Conservation (phyloP, 2,113 vertebrate species). For the Microcebus lehilahytsara region DNA sequence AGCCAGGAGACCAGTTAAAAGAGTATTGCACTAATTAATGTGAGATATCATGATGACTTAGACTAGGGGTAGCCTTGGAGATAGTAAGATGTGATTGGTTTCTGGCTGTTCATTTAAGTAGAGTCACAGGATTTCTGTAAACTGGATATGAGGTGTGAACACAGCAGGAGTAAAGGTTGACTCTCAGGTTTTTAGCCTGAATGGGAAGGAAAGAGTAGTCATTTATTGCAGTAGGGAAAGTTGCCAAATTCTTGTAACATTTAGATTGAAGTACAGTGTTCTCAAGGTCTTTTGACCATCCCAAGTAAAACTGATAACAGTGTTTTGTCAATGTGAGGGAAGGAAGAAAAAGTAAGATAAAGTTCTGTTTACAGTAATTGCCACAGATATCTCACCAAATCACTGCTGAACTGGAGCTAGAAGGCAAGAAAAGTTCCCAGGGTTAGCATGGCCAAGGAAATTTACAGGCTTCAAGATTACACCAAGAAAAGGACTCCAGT, state of each 20-base stretch:
- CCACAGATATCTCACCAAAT: background rate
- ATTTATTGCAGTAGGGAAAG: background rate
- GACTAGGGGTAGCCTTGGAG: background rate
- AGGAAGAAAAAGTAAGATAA: slow-evolving; percentile 16
- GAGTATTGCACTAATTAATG: background rate
- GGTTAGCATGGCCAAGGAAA: background rate
- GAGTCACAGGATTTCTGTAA: background rate
- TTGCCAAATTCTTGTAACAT: background rate
- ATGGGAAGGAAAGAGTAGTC: background rate
- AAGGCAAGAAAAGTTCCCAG: background rate
- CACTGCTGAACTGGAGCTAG: background rate
- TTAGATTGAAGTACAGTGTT: background rate
- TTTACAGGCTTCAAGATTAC: background rate
- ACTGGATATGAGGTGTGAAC: background rate
- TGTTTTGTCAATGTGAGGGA: slow-evolving; percentile 11
- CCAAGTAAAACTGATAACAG: slow-evolving; percentile 17
- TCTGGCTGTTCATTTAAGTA: background rate
- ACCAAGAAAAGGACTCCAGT: background rate
- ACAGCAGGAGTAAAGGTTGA: background rate
- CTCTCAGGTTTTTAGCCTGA: background rate
- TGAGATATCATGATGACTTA: background rate
- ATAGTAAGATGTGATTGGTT: background rate
- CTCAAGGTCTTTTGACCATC: background rate
- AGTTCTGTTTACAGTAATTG: background rate
- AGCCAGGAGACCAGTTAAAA: background rate